Conservation (phyloP, 2,888 invertebrate species). For the Metalampra italica region DNA sequence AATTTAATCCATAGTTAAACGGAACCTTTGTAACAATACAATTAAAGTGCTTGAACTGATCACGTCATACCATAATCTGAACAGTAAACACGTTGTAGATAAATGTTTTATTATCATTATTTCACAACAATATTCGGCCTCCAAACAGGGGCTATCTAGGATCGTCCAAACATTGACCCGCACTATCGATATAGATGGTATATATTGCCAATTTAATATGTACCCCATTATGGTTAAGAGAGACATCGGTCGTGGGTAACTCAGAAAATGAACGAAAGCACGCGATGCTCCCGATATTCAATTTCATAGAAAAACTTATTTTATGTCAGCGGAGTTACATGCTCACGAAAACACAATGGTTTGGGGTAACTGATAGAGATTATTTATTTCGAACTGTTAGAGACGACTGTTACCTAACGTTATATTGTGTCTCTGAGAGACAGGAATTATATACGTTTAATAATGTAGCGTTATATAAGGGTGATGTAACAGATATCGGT, state of each 20-base stretch:
- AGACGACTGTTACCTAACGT: no score
- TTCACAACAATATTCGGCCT: slow-evolving; percentile 44
- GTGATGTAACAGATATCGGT: no score
- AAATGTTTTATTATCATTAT: slow-evolving; percentile 37
- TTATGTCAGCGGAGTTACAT: slow-evolving; percentile 48
- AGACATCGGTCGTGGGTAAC: slow-evolving; percentile 55
- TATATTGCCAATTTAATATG: slow-evolving; percentile 61
- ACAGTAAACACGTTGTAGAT: slow-evolving; percentile 21
- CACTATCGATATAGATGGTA: slow-evolving; percentile 44
- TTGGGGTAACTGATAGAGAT: slow-evolving; percentile 22
- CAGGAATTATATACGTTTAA: no score
- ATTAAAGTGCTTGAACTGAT: neutral
- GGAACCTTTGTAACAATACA: no score
- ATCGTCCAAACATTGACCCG: slow-evolving; percentile 37
- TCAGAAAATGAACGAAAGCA: slow-evolving; percentile 51
- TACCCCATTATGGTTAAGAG: slow-evolving; percentile 53
- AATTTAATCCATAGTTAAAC: no score
- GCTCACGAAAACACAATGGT: slow-evolving; percentile 56
- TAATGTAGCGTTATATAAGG: no score
- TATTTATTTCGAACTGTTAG: no score
- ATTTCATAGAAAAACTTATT: slow-evolving; percentile 70
- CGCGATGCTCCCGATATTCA: slow-evolving; percentile 62
- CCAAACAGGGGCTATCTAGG: slow-evolving; percentile 52
- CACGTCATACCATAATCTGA: neutral
- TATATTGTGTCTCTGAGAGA: no score